Base-by-base conservation (phyloP, 2,888 invertebrate species). In the Patella depressa region DNA sequence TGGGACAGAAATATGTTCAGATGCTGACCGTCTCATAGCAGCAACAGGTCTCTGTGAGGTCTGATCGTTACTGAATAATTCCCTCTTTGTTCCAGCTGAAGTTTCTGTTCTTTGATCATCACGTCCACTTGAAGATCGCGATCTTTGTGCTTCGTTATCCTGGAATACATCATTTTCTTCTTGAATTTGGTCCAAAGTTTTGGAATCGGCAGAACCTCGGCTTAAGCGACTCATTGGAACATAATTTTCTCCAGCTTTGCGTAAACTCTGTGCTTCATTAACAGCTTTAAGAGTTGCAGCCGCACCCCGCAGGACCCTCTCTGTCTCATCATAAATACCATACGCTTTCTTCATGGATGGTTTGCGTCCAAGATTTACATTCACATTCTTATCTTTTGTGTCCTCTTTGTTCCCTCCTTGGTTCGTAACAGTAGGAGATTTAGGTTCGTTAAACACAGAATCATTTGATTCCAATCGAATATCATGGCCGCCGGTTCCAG, bases 311-410 rank as follows among this genome's bases (percentile, higher is more conserved):
- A 74, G 53, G n/a, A 74, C 78, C 57, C 82, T 79, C 71, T 88
- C 87, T 59, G 79, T 80, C 78, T 88, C 88, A 81, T 89, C 88
- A 76, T 85, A 88, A 71, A 86, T 87, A 9, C 88, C 88, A 74
- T 87, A 89, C 0, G 89, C 88, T 78, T 87, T 86, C 78, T 87
- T 87, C 87, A 89, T 85, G 14, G 88, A 88, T 54, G 82, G 84
- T 53, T 85, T 86, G 65, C 88, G 84, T 53, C 83, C 84, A 54
- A 87, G 76, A 24, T 77, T 78, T 54, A 76, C 74, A 73, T 70
- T 72, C 70, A 70, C 24, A 14, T 77, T 77, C 71, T 53, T 79
- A 24, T 19, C 57, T 17, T 24, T 34, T 55, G 74, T 29, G 53
- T 57, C 53, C 2, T 71, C 17, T 72, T 19, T 79, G 57, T n/a